Conservation (phyloP, 2,797 vertebrate species). For the Tarsius wallacei region DNA sequence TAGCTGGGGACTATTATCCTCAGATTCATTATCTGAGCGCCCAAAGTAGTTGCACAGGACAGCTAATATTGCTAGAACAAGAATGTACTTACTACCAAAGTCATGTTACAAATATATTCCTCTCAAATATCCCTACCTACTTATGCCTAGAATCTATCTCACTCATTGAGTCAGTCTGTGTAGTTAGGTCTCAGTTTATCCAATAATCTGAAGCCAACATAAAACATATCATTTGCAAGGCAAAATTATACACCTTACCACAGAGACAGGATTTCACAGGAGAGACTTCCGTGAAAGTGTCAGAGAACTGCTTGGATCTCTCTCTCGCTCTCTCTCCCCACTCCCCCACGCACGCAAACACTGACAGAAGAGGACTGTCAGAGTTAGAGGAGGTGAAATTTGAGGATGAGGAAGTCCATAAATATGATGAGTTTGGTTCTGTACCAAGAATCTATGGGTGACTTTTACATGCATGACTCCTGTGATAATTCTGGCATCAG, state of each 20-base stretch:
- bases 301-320: background rate
- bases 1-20: background rate
- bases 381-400: background rate
- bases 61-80: background rate
- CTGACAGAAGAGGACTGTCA: background rate
- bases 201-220: conserved; percentile 38
- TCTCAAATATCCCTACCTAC: background rate
- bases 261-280: background rate
- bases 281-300: background rate
- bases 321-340: background rate
- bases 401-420: background rate
- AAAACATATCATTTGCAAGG: background rate
- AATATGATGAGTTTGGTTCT: background rate
- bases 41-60: background rate
- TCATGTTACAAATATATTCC: background rate
- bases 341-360: background rate
- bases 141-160: background rate
- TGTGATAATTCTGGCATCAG: background rate
- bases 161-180: background rate
- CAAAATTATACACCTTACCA: background rate
- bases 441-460: background rate
- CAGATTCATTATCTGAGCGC: background rate
- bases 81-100: background rate
- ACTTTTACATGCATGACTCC: background rate
- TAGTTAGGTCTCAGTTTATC: background rate